A percentile compares a stretch with the other conserved stretches of the same genome.
Conservation (phyloP, 2,797 vertebrate species). For the Aphelocoma californica region DNA sequence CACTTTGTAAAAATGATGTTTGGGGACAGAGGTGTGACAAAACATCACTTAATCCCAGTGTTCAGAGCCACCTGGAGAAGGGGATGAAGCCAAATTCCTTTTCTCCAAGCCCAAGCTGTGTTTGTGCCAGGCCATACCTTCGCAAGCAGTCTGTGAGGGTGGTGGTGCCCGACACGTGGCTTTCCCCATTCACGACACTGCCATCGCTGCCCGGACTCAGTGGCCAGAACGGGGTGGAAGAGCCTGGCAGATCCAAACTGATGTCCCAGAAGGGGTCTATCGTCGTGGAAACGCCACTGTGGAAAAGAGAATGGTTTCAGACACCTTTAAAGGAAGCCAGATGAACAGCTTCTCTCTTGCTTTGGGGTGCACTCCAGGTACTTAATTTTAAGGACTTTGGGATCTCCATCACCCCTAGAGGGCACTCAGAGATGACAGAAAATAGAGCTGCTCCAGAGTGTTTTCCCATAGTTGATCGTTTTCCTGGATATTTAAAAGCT, state of each 20-base stretch:
- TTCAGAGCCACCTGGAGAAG: background rate
- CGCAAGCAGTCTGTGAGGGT: constrained; percentile 97
- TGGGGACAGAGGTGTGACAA: background rate
- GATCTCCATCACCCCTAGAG: constrained; percentile 28
- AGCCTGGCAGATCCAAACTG: constrained; percentile 95
- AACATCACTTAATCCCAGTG: background rate
- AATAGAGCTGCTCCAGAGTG: background rate
- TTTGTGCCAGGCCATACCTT: constrained; percentile 76
- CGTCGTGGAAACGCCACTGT: constrained; percentile 95
- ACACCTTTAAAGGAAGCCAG: background rate
- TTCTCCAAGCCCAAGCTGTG: accelerated
- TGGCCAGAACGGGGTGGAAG: constrained; percentile 97
- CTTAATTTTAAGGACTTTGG: background rate
- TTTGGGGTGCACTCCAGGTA: background rate
- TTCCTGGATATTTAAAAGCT: background rate
- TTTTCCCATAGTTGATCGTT: background rate
- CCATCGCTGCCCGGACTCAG: constrained; percentile 94
- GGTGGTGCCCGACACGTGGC: constrained; percentile 90
- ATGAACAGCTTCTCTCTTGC: background rate
- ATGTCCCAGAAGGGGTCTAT: constrained; percentile 99
- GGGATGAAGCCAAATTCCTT: background rate
- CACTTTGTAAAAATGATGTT: background rate
- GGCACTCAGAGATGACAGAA: background rate
- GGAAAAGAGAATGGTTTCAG: background rate
- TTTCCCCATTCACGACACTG: constrained; percentile 94